phyloP scores from a whole-genome alignment of 2,797 vertebrate species.

The Hydrocynus forskahlii region DNA sequence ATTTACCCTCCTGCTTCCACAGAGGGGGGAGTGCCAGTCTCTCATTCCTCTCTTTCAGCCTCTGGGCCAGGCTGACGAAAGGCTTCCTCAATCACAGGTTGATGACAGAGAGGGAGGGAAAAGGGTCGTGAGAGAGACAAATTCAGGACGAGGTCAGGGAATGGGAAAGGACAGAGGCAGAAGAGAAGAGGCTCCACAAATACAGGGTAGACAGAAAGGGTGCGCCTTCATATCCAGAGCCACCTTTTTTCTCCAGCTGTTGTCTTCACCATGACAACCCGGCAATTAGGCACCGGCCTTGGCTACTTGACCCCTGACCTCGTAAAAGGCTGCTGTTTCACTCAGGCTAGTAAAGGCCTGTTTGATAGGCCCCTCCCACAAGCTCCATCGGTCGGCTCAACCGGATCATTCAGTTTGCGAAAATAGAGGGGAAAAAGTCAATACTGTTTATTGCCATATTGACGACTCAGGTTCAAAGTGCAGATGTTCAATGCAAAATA shows the following conservation, averaged over 20 bases:
- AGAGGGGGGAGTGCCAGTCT: slow-evolving; percentile 35
- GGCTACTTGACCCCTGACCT: slow-evolving; percentile 70
- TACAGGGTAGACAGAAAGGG: slow-evolving; percentile 55
- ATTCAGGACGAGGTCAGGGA: slow-evolving; percentile 66
- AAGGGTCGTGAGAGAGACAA: slow-evolving; percentile 61
- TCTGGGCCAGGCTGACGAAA: slow-evolving; percentile 34
- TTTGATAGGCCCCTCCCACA: slow-evolving; percentile 21
- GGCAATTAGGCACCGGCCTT: slow-evolving; percentile 65
- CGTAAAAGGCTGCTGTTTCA: slow-evolving; percentile 37
- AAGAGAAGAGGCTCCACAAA: slow-evolving; percentile 65
- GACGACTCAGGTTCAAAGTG: background rate
- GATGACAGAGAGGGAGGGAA: slow-evolving; percentile 42
- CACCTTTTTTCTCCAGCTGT: slow-evolving; percentile 73
- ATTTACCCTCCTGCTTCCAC: slow-evolving; percentile 51
- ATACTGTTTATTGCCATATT: background rate
- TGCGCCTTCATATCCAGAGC: slow-evolving; percentile 59
- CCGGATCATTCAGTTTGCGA: slow-evolving; percentile 9
- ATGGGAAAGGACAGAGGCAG: slow-evolving; percentile 62
- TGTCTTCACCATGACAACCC: slow-evolving; percentile 70
- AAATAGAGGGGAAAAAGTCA: background rate
- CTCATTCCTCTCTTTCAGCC: slow-evolving; percentile 45
- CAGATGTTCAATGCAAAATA: slow-evolving; percentile 6
- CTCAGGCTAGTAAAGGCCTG: slow-evolving; percentile 16
- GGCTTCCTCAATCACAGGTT: slow-evolving; percentile 55
- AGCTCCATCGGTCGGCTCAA: background rate